Conservation (phyloP, 2,888 invertebrate genomes). For the Synanthedon vespiformis region DNA sequence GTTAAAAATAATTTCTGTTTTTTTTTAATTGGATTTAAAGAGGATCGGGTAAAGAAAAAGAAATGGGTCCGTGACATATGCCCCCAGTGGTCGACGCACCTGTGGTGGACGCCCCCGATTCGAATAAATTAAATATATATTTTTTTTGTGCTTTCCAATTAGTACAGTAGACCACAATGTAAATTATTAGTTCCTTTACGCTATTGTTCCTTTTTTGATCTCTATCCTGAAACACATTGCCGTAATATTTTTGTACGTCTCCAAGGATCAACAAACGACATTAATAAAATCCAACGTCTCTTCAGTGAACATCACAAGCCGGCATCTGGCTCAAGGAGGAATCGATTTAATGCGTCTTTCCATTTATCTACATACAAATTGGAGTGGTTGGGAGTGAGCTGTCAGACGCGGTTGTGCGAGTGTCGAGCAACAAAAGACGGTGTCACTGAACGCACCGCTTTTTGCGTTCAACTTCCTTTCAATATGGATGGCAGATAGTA, state of each 20-base stretch:
- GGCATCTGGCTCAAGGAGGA: conserved; percentile 11
- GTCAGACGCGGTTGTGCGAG: conserved; percentile 27
- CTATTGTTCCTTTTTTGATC: no score
- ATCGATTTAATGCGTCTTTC: conserved; percentile 29
- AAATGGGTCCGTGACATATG: no score
- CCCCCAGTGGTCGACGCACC: no score
- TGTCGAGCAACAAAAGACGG: conserved; percentile 28
- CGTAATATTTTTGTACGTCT: background rate
- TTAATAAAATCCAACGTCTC: conserved; percentile 4
- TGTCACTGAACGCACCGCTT: conserved; percentile 10
- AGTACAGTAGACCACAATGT: no score
- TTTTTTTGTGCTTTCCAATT: no score
- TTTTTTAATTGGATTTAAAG: no score
- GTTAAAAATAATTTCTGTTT: no score
- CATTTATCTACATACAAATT: conserved; percentile 44
- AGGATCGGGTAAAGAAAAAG: no score
- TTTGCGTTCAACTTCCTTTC: conserved; percentile 28
- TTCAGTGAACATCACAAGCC: conserved; percentile 8
- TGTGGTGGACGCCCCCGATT: no score
- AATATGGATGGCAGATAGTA: conserved; percentile 24
- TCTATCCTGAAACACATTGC: no score
- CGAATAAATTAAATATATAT: no score
- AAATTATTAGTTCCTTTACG: no score
- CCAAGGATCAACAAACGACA: background rate
- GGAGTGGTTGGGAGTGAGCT: conserved; percentile 21